Base-by-base conservation (phyloP, 2,888 invertebrate genomes). In the Mythimna lalbum region DNA sequence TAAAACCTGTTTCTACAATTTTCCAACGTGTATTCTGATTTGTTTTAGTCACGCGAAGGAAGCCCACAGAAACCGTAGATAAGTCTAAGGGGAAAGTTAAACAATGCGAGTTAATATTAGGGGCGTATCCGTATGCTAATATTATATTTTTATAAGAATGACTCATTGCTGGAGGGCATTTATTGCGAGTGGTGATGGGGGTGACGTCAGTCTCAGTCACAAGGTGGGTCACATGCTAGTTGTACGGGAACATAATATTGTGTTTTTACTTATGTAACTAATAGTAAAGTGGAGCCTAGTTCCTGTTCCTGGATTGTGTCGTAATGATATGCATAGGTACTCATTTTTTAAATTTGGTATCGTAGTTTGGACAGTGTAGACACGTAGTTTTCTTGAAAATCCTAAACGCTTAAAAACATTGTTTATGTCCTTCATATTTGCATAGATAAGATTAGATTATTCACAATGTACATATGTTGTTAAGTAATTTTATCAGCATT, bases 391-490 rank as follows among this genome's bases (percentile, higher is more conserved):
- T 31, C 21, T 31, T 12, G 9, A 66, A 21, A 21, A 52, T 55
- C 21, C 3, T 23, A 49, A 39, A 59, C 47, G 12, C 4, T 59
- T 36, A 59, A 67, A 67, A 76, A 68, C 27, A 23, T 56, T 57
- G 47, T 66, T 43, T 56, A 47, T 74, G 72, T 73, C 61, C 64
- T 77, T 83, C 65, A 60, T 73, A 75, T 78, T 73, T 64, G 49
- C 56, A 19, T 61, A 47, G 86, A 85, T 85, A 80, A 85, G 85
- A 85, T 85, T 71, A 85, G 81, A 83, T 76, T 69, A 14, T 2
- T 49, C 10, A 56, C 50, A 21, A 36, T 9, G 36, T 36, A 50
- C 52, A 55, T 36, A 7, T 70, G 61, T 69, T 66, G 53, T 71
- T 67, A 36, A 10, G 36, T 36, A 62, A 71, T 66, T 71, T 80